Base-by-base conservation (phyloP, 2,113 vertebrate species). In the Asarcornis scutulata region DNA sequence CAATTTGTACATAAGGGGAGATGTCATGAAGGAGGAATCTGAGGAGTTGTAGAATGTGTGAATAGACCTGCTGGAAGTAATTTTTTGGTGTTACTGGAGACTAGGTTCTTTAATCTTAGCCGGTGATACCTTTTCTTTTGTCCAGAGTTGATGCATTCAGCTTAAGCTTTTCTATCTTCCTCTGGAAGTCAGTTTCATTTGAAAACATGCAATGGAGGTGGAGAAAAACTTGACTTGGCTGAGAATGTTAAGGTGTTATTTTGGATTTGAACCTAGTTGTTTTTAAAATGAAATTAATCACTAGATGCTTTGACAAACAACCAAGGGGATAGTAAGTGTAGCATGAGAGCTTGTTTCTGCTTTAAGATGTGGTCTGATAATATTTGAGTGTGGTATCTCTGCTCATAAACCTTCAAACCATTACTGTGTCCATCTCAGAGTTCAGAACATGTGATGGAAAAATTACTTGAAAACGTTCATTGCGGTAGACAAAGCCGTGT, bases 201-300 rank as follows among this genome's bases (percentile, higher is more conserved):
- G 55, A 80, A 89, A 95, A 62, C 22, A 55, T 23, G 29, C 73
- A 69, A 5, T 29, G 83, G 64, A 88, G 36, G 31, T 60, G 25
- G 62, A 72, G 8, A 22, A 86, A 48, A 79, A 90, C 46, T 83
- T 95, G 73, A 74, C 21, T 36, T 95, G 73, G 71, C 18, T 40
- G 36, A 59, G 84, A 91, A 77, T 46, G 13, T 86, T 53, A 86
- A 62, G 44, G 40, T 68, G 40, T 92, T 92, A 68, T 75, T 95
- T 96, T 46, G 83, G 50, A 48, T 79, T 91, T 79, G 73, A 96
- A 91, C 89, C 42, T 82, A 48, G 18, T 67, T 91, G 46, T 23
- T 92, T 80, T 72, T 75, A n/a, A 89, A 82, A 84, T 71, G 67
- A 94, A 94, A 93, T 94, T 93, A 85, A 88, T 86, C 77, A 81